Evolutionary conservation across 2,797 vertebrate genomes (phyloP), one percentile per base, ranked within the genome.

Genomic region (Nannoperca australis): DNA sequence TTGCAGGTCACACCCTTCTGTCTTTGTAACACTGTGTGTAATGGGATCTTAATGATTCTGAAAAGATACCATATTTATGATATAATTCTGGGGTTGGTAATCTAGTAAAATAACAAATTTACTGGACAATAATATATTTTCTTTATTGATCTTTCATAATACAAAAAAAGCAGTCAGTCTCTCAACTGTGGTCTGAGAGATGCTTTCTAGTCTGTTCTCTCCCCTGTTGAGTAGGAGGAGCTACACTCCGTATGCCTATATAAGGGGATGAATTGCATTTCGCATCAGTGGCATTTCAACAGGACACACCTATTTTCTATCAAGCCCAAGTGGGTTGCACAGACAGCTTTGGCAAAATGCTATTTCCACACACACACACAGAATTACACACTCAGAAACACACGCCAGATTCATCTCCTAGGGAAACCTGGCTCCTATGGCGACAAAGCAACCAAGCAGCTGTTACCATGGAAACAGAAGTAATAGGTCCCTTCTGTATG

Each of bases 391-490:
- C 34, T 68, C 51, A 73, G 30, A 86, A 78, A 76, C 82, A 85
- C 67, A 80, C 65, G 59, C 78, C 82, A 90, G 88, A 86, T 89
- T 88, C 78, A 85, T 93, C 91, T 91, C 94, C 94, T 82, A 88
- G 90, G 94, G 93, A 94, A 92, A 94, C 88, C 85, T 88, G 88
- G 91, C 94, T 94, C 93, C 93, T 93, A 87, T 87, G 81, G 95
- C 56, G 92, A 94, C 92, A 92, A 89, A 80, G 91, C 93, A 94
- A 91, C 91, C 86, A 93, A 94, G 91, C 91, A 93, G 92, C 91
- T 89, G 95, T 96, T 95, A 91, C 95, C 94, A 95, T 95, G 88
- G 95, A 92, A 96, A 96, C 95, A 93, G 93, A 93, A 94, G 89
- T 94, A 94, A 93, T 93, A 86, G 89, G 91, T 91, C 89, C 91